A percentile compares a stretch with the other conserved stretches of the same genome.
These are phyloP conservation scores for Alexandromys fortis DNA, from an alignment of 2,113 vertebrate genomes.

Conservation along the genomic window DNA sequence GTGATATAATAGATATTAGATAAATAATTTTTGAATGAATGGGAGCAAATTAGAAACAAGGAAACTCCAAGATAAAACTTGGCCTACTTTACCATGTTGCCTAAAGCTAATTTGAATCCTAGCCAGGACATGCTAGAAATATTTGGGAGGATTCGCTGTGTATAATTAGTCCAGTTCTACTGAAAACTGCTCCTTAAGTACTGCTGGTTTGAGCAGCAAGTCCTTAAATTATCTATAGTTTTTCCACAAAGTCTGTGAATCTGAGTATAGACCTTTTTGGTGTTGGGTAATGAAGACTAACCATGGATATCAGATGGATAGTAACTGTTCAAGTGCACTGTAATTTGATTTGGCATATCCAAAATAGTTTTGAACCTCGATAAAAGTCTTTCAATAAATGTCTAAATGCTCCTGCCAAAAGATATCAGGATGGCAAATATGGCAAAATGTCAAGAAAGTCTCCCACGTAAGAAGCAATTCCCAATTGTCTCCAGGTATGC, in stretches of 20 bases:
- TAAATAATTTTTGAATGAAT: slow-evolving; percentile 47
- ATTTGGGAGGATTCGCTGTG: not conserved
- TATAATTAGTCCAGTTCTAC: slow-evolving; percentile 11
- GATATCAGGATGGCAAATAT: slow-evolving; percentile 51
- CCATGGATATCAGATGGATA: slow-evolving; percentile 30
- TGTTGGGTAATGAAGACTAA: slow-evolving; percentile 30
- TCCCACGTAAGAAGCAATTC: slow-evolving; percentile 5
- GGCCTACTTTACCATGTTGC: slow-evolving; percentile 43
- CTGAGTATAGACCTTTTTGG: slow-evolving; percentile 8
- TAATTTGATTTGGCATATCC: slow-evolving; percentile 70
- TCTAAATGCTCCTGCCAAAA: slow-evolving; percentile 44
- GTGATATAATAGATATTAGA: not conserved
- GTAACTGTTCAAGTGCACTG: slow-evolving; percentile 5
- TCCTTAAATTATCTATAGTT: not conserved
- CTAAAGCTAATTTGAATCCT: slow-evolving; percentile 52
- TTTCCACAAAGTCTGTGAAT: slow-evolving; percentile 22
- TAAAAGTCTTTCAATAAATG: slow-evolving; percentile 60
- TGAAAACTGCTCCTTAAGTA: not conserved
- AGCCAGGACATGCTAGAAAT: slow-evolving; percentile 27
- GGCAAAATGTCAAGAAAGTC: slow-evolving; percentile 41
- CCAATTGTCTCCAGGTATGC: not conserved
- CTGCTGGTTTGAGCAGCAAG: not conserved
- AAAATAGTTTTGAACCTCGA: slow-evolving; percentile 65
- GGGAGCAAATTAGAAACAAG: slow-evolving; percentile 47
- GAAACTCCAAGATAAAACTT: slow-evolving; percentile 45